A percentile compares a stretch with the other conserved stretches of the same genome.
Conservation (phyloP, 2,113 vertebrate genomes). For the Gavia stellata region DNA sequence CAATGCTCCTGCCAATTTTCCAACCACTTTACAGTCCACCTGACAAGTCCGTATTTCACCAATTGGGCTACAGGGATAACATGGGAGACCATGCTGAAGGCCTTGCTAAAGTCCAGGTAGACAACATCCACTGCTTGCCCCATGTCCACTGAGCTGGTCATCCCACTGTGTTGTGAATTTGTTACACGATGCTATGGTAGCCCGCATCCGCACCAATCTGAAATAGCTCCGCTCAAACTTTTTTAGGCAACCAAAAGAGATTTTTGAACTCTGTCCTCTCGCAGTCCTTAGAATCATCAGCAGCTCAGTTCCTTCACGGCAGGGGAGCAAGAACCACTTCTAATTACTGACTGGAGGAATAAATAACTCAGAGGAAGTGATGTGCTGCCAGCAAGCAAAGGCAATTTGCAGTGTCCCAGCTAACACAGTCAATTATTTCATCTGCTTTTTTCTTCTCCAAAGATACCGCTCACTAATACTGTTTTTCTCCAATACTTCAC, state of each 20-base stretch:
- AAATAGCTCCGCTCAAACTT: background rate
- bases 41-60: background rate
- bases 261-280: background rate
- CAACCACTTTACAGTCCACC: background rate
- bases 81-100: rapidly evolving
- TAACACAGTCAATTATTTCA: constrained; percentile 18
- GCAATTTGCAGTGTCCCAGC: constrained; percentile 1
- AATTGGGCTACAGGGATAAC: background rate
- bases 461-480: background rate
- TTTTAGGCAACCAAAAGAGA: background rate
- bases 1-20: background rate
- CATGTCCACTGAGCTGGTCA: background rate
- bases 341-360: constrained; percentile 39
- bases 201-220: background rate
- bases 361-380: constrained; percentile 39
- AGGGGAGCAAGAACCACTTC: background rate
- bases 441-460: background rate
- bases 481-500: background rate
- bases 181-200: rapidly evolving
- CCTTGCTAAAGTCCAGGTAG: background rate
- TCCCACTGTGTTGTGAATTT: rapidly evolving
- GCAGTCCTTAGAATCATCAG: background rate
- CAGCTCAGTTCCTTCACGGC: background rate
- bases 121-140: background rate
- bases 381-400: constrained; percentile 29